A percentile compares a stretch with the other conserved stretches of the same genome.
These are phyloP conservation scores for Pica pica DNA, from an alignment of 2,113 vertebrate species.

Conservation along the genomic window DNA sequence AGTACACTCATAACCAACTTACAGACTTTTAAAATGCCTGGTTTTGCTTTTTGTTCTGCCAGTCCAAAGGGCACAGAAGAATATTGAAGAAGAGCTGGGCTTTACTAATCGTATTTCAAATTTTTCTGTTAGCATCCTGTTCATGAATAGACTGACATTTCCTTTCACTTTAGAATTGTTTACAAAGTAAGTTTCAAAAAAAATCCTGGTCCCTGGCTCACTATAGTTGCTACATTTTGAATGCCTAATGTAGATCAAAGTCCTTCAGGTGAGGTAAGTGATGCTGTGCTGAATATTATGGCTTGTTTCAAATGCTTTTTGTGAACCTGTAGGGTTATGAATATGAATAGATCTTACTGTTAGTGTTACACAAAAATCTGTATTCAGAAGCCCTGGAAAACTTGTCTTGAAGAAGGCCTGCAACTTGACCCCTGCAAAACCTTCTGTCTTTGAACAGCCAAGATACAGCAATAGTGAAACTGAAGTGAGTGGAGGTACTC, in stretches of 20 bases:
- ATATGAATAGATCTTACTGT: not conserved
- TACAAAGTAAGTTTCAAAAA: not conserved
- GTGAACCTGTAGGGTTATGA: not conserved
- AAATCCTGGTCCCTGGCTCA: not conserved
- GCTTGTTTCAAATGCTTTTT: not conserved
- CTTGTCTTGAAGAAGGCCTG: not conserved
- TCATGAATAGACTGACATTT: not conserved
- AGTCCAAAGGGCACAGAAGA: not conserved
- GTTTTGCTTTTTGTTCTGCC: not conserved
- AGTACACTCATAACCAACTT: conserved; percentile 14
- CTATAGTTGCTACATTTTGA: not conserved
- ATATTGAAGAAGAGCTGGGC: not conserved
- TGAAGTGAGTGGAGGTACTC: not conserved
- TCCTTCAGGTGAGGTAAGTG: not conserved
- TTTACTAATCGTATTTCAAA: not conserved
- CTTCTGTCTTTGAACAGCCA: not conserved
- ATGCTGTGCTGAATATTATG: not conserved
- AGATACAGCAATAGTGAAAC: not conserved
- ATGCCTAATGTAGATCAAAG: not conserved
- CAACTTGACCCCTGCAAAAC: not conserved
- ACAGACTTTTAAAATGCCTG: not conserved
- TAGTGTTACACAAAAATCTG: not conserved
- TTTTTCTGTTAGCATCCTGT: not conserved
- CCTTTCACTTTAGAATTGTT: not conserved
- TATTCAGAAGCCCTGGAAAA: not conserved